A percentile compares a stretch with the other conserved stretches of the same genome.
Evolutionary conservation across 2,113 vertebrate species (phyloP).

Genomic region (Saccopteryx bilineata): DNA sequence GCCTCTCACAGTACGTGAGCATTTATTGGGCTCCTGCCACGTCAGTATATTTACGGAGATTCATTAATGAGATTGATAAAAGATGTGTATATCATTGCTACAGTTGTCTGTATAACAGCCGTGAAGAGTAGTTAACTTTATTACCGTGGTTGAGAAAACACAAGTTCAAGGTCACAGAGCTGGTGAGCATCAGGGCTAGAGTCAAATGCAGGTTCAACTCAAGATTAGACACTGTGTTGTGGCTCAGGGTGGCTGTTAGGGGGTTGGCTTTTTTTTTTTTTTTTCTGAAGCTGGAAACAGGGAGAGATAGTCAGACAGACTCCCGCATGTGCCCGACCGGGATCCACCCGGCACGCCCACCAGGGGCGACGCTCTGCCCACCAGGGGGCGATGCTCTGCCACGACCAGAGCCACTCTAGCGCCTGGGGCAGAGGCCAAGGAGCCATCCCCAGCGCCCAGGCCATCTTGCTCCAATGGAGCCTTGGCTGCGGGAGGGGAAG

Average conservation of each 20-base stretch:
- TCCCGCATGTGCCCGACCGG: too few species aligned
- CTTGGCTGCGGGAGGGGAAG: too few species aligned
- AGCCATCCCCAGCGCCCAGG: too few species aligned
- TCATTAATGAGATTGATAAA: neutral
- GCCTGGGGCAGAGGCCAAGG: too few species aligned
- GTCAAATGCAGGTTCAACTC: neutral
- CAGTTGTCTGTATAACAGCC: neutral
- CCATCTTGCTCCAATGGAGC: too few species aligned
- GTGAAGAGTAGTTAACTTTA: neutral
- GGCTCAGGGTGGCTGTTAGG: neutral
- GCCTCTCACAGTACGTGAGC: neutral
- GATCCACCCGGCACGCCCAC: too few species aligned
- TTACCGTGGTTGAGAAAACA: neutral
- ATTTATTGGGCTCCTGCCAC: neutral
- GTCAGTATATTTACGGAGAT: conserved; percentile 45
- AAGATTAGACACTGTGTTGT: neutral
- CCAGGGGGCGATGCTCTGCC: too few species aligned
- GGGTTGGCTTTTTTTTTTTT: neutral
- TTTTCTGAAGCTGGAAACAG: too few species aligned
- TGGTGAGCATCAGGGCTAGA: neutral
- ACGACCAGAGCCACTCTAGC: too few species aligned
- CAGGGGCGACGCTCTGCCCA: too few species aligned
- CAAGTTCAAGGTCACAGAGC: neutral
- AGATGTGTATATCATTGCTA: neutral
- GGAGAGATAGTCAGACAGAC: too few species aligned